These are phyloP conservation scores for Odocoileus hemionus DNA, from an alignment of 2,113 vertebrate genomes.

Conservation along the genomic window DNA sequence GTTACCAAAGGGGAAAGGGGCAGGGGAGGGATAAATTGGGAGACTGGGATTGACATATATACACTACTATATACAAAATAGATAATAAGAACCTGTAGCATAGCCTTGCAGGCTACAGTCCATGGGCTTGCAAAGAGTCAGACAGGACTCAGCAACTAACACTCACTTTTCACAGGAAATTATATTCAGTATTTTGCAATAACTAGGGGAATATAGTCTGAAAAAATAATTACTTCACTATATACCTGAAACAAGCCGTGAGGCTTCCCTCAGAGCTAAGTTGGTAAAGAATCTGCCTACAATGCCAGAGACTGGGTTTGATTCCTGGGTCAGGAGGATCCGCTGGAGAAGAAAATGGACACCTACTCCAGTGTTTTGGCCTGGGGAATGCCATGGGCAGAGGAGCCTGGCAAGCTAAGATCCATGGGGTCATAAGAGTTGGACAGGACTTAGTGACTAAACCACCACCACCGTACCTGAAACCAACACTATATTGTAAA, in stretches of 20 bases:
- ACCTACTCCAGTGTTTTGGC: not conserved
- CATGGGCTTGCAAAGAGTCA: not conserved
- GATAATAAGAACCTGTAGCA: not conserved
- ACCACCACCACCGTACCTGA: not conserved
- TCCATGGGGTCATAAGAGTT: not conserved
- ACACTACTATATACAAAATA: not conserved
- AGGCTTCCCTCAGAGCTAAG: not conserved
- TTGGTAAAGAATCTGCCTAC: not conserved
- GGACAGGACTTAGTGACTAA: not conserved
- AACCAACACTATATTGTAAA: not conserved
- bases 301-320: not conserved
- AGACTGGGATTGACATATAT: not conserved
- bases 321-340: not conserved
- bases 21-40: not conserved
- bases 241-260: not conserved
- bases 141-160: not conserved
- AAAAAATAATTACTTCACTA: not conserved
- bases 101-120: not conserved
- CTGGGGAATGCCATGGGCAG: not conserved
- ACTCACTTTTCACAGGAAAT: not conserved
- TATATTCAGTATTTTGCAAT: not conserved
- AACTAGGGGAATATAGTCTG: not conserved
- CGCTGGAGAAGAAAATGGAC: not conserved
- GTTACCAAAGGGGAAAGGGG: not conserved
- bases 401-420: not conserved